Percentiles rank a stretch among this genome's conserved stretches.
These are phyloP conservation scores for Drosophila limbata DNA, from an alignment of 2,888 invertebrate species.

Conservation along the genomic window DNA sequence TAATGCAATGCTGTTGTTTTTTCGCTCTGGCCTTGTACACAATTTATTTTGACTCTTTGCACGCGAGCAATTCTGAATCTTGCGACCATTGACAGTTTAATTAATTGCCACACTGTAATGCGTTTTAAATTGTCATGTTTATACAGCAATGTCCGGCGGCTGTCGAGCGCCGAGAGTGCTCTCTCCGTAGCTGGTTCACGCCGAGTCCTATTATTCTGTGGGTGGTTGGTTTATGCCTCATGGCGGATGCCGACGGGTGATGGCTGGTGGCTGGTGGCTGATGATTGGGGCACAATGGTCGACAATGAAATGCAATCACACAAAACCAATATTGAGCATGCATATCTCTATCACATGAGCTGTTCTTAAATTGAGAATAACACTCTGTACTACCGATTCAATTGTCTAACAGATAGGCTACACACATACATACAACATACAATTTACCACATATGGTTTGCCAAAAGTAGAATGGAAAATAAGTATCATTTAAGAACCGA, in stretches of 20 bases:
- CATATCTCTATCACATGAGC: not conserved
- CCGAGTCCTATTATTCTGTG: conserved; percentile 33
- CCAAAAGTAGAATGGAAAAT: no score
- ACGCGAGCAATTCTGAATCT: conserved; percentile 75
- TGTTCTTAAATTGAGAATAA: not conserved
- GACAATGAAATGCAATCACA: conserved; percentile 33
- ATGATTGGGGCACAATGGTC: conserved; percentile 49
- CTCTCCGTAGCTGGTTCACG: conserved; percentile 15
- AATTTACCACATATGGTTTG: no score
- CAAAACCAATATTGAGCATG: conserved; percentile 18
- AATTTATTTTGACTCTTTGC: conserved; percentile 77
- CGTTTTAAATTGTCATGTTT: conserved; percentile 81
- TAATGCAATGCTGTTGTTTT: conserved; percentile 41
- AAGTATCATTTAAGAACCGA: no score
- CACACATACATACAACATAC: no score
- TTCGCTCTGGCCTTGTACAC: conserved; percentile 35
- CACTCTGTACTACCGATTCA: not conserved
- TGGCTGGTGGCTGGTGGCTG: conserved; percentile 14
- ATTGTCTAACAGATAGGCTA: not conserved
- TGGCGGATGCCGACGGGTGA: conserved; percentile 3
- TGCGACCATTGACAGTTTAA: conserved; percentile 81
- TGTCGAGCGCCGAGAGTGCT: conserved; percentile 39
- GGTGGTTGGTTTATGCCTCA: conserved; percentile 24
- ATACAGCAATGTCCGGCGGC: conserved; percentile 66
- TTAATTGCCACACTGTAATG: conserved; percentile 81